phyloP scores from a whole-genome alignment of 2,113 vertebrate species.

The Carassius gibelio region DNA sequence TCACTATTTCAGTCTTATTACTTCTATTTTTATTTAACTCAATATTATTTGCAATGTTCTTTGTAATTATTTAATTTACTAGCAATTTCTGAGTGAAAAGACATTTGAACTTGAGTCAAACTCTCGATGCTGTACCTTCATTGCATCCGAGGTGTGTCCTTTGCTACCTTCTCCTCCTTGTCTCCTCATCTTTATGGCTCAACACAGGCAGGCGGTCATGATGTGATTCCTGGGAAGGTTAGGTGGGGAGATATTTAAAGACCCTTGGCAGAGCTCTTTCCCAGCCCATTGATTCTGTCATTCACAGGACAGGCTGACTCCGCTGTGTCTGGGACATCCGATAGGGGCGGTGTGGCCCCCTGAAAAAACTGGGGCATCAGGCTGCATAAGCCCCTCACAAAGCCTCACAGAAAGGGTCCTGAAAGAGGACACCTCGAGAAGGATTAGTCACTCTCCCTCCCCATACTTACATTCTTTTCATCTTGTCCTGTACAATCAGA shows the following conservation, averaged over 20 bases:
- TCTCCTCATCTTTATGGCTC: conserved; percentile 35
- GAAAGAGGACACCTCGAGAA: conserved; percentile 78
- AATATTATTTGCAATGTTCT: too few species aligned
- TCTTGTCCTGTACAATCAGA: conserved; percentile 73
- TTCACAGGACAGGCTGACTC: conserved; percentile 74
- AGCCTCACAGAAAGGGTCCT: conserved; percentile 75
- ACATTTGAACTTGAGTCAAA: conserved; percentile 70
- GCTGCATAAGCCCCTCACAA: conserved; percentile 77
- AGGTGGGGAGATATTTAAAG: conserved; percentile 75
- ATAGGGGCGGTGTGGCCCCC: conserved; percentile 73
- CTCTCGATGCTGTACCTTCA: conserved; percentile 52
- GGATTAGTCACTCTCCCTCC: conserved; percentile 71
- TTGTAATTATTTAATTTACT: too few species aligned
- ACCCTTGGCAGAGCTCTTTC: conserved; percentile 70
- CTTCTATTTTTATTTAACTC: too few species aligned
- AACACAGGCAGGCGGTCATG: conserved; percentile 64
- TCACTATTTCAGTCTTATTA: too few species aligned
- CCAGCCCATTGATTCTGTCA: conserved; percentile 79
- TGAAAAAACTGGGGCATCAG: conserved; percentile 71
- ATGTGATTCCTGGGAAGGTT: conserved; percentile 77
- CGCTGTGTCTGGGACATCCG: conserved; percentile 80
- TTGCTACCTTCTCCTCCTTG: background rate
- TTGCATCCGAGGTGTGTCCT: conserved; percentile 50
- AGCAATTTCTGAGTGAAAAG: too few species aligned
- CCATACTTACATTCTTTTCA: conserved; percentile 74